These are phyloP conservation scores for Aporophyla lueneburgensis DNA, from an alignment of 2,888 invertebrate species.

Conservation along the genomic window DNA sequence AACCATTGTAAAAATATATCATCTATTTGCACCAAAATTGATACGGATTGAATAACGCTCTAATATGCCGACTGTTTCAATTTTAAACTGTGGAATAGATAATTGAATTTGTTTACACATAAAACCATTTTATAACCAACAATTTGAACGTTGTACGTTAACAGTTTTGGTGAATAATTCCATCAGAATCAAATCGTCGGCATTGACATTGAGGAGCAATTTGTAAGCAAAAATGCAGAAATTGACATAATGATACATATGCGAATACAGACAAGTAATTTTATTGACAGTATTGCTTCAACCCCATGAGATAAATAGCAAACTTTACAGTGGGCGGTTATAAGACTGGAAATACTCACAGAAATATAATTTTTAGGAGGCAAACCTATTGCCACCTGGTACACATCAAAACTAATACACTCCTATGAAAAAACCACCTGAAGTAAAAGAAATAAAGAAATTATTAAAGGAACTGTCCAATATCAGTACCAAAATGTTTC, in stretches of 20 bases:
- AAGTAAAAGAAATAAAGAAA: too few species aligned
- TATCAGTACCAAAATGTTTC: background rate
- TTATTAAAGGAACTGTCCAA: background rate
- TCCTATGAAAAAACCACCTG: too few species aligned
- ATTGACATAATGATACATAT: background rate
- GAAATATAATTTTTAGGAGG: background rate
- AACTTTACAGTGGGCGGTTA: background rate
- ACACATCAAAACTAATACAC: background rate
- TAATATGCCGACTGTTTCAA: slow-evolving; percentile 10
- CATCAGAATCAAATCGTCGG: slow-evolving; percentile 4
- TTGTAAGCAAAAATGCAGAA: slow-evolving; percentile 5
- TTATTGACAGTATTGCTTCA: background rate
- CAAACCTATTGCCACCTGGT: background rate
- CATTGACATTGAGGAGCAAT: slow-evolving; percentile 31
- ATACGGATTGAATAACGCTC: slow-evolving; percentile 13
- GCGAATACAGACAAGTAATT: background rate
- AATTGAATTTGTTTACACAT: slow-evolving; percentile 46
- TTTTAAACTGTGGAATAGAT: slow-evolving; percentile 39
- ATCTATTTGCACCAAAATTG: background rate
- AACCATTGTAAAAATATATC: background rate
- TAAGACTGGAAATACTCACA: background rate
- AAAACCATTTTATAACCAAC: slow-evolving; percentile 23
- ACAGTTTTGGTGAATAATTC: slow-evolving; percentile 13
- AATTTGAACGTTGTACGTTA: slow-evolving; percentile 10
- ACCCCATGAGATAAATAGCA: background rate